Evolutionary conservation across 2,888 invertebrate genomes (phyloP).

Genomic region (Plutella xylostella): DNA sequence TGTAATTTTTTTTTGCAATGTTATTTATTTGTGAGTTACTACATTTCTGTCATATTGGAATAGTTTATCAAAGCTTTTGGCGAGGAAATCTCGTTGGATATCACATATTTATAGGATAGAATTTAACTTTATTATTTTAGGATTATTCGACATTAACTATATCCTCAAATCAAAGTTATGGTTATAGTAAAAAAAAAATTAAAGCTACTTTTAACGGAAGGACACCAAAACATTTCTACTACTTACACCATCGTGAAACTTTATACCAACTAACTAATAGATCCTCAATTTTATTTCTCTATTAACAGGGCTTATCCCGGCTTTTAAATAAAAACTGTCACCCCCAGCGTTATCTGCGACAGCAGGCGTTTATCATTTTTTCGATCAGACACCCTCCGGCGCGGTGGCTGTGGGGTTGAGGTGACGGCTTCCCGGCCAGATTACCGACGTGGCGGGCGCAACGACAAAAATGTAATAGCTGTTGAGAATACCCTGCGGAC

Average conservation of each 20-base stretch:
- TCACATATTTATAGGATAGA: too few relatives aligned
- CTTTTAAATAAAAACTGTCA: slow-evolving; percentile 35
- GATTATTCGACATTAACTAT: too few relatives aligned
- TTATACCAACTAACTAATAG: slow-evolving; percentile 3
- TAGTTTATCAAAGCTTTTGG: too few relatives aligned
- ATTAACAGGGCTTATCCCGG: slow-evolving; percentile 22
- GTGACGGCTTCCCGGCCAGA: slow-evolving; percentile 52
- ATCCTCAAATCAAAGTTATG: too few relatives aligned
- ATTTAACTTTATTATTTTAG: too few relatives aligned
- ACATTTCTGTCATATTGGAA: too few relatives aligned
- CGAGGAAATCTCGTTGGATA: too few relatives aligned
- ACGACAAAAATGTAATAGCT: slow-evolving; percentile 44
- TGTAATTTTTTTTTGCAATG: too few relatives aligned
- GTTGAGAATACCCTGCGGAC: slow-evolving; percentile 30
- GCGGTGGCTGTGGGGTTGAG: slow-evolving; percentile 35
- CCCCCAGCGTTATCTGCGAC: slow-evolving; percentile 33
- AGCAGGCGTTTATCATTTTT: slow-evolving; percentile 41
- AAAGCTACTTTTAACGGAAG: too few relatives aligned
- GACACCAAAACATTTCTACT: too few relatives aligned
- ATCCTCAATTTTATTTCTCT: slow-evolving; percentile 2
- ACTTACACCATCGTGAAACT: neutral
- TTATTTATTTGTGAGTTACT: too few relatives aligned
- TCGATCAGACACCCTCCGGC: slow-evolving; percentile 31
- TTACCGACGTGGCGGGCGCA: slow-evolving; percentile 38
- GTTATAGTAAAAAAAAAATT: too few relatives aligned